These are phyloP conservation scores for Tachysurus fulvidraco DNA, from an alignment of 2,113 vertebrate species.

Conservation along the genomic window DNA sequence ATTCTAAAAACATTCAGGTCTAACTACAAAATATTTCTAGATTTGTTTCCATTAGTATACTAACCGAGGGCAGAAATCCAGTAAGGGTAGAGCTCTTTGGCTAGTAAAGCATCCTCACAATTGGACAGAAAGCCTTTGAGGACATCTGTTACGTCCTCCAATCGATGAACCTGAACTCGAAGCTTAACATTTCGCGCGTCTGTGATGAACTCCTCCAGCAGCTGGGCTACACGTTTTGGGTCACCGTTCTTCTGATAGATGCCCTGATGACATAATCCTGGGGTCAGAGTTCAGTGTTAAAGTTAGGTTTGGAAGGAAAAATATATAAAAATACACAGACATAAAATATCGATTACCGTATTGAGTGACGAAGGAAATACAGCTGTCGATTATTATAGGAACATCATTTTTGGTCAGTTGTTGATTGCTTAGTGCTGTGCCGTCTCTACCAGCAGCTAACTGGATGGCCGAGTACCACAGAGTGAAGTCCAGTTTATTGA, in stretches of 20 bases:
- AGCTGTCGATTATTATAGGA: slow-evolving; percentile 93
- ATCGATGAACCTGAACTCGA: slow-evolving; percentile 81
- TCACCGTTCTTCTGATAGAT: slow-evolving; percentile 85
- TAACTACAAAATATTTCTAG: not conserved
- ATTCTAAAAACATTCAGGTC: not conserved
- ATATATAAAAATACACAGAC: not conserved
- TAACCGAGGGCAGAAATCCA: slow-evolving; percentile 92
- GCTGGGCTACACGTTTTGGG: slow-evolving; percentile 71
- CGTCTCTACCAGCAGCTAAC: slow-evolving; percentile 89
- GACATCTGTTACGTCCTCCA: slow-evolving; percentile 87
- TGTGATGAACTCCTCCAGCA: slow-evolving; percentile 84
- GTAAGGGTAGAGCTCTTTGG: slow-evolving; percentile 95
- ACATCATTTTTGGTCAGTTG: slow-evolving; percentile 94
- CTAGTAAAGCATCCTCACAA: slow-evolving; percentile 86
- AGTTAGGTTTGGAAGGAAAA: not conserved
- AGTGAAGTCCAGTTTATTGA: slow-evolving; percentile 85
- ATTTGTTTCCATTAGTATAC: slow-evolving; percentile 20
- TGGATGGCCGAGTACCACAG: slow-evolving; percentile 90
- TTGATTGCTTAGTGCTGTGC: slow-evolving; percentile 87
- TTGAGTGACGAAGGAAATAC: slow-evolving; percentile 96
- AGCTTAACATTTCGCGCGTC: slow-evolving; percentile 92
- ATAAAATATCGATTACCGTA: slow-evolving; percentile 79
- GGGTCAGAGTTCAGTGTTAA: not conserved
- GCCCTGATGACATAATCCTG: slow-evolving; percentile 86
- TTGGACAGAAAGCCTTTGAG: slow-evolving; percentile 86